These are phyloP conservation scores for Mactra quadrangularis DNA, from an alignment of 1,140 invertebrate genomes.

Conservation along the genomic window DNA sequence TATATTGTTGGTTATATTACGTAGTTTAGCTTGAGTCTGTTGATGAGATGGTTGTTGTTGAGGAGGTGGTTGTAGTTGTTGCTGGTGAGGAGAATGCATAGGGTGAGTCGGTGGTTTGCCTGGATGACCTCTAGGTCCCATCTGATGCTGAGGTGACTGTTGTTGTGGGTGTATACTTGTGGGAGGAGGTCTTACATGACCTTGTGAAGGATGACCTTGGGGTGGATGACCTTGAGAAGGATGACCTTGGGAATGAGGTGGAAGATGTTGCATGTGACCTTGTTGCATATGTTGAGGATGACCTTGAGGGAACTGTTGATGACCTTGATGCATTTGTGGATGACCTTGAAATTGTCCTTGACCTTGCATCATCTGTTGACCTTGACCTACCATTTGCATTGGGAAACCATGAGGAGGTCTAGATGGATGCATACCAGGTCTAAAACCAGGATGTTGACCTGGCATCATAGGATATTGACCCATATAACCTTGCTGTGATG, in stretches of 20 bases:
- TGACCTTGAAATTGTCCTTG: conserved; percentile 16
- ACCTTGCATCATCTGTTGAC: conserved; percentile 1
- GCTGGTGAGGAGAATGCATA: neutral
- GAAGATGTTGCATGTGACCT: conserved; percentile 64
- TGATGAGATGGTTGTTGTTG: conserved; percentile 44
- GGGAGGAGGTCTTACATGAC: conserved; percentile 40
- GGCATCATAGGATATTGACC: conserved; percentile 39
- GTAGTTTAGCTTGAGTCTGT: conserved; percentile 39
- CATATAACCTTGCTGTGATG: conserved; percentile 19
- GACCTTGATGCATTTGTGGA: conserved; percentile 13
- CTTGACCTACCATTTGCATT: conserved; percentile 26
- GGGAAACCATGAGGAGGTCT: conserved; percentile 42
- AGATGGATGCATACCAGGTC: conserved; percentile 43
- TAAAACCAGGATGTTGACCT: conserved; percentile 3
- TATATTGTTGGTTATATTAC: conserved; percentile 50
- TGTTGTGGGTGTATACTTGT: conserved; percentile 31
- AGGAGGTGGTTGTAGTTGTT: conserved; percentile 4
- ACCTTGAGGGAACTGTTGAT: conserved; percentile 32
- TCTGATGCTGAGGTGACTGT: conserved; percentile 41
- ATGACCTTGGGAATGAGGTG: conserved; percentile 11
- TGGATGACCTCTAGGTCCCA: conserved; percentile 13
- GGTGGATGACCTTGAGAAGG: neutral
- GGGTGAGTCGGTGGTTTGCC: neutral
- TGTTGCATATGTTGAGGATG: conserved; percentile 42
- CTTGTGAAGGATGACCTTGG: conserved; percentile 28